These are phyloP conservation scores for Agelaius phoeniceus DNA, from an alignment of 2,113 vertebrate genomes.

Conservation along the genomic window DNA sequence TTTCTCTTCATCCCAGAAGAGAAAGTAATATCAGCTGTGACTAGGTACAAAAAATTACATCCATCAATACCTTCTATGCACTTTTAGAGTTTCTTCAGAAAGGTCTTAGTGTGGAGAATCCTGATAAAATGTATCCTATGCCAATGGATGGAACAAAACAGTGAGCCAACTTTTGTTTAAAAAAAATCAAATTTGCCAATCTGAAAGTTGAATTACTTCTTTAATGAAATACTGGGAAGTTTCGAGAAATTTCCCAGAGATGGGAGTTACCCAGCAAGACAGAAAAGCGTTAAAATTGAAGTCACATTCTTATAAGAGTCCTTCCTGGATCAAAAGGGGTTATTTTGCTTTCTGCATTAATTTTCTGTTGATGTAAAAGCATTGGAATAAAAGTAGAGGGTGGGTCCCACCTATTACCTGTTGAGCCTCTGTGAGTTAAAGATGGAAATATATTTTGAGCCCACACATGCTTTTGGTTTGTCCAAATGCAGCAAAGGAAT, in stretches of 20 bases:
- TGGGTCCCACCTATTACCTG: not conserved
- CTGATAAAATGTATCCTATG: not conserved
- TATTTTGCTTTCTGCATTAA: not conserved
- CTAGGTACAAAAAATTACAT: not conserved
- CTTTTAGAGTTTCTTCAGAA: not conserved
- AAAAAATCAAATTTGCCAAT: fast-evolving
- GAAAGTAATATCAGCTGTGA: not conserved
- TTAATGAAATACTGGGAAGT: not conserved
- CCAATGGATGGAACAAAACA: not conserved
- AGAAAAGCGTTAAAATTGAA: not conserved
- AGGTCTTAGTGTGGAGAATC: not conserved
- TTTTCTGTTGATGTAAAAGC: not conserved
- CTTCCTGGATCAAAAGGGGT: not conserved
- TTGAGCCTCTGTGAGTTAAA: not conserved
- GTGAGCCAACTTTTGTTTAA: not conserved
- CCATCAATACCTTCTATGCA: not conserved
- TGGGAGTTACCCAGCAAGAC: not conserved
- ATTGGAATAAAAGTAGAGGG: fast-evolving
- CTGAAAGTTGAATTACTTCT: not conserved
- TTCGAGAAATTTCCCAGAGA: not conserved
- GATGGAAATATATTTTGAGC: not conserved
- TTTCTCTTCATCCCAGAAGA: not conserved
- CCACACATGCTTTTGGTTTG: not conserved
- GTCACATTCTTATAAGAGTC: not conserved
- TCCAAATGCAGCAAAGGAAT: not conserved